Conservation (phyloP, 1,140 invertebrate species). For the Teleopsis dalmanni region DNA sequence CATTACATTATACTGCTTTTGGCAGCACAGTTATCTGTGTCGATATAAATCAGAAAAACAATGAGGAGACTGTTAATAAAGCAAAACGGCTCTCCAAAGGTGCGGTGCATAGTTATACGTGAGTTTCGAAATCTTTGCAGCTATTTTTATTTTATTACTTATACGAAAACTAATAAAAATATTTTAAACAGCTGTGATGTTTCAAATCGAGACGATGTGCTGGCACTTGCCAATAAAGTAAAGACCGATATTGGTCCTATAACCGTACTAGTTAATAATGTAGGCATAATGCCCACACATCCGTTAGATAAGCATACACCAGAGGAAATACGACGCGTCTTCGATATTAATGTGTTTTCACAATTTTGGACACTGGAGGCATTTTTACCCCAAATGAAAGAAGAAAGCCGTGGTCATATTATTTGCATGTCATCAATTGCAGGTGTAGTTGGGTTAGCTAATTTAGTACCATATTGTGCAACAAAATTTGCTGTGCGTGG, state of each 20-base stretch:
- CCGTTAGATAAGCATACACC: slow-evolving; percentile 52
- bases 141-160: too few relatives aligned
- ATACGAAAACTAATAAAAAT: neutral
- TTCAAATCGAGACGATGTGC: slow-evolving; percentile 53
- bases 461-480: slow-evolving; percentile 73
- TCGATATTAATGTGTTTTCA: slow-evolving; percentile 64
- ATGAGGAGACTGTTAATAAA: slow-evolving; percentile 57
- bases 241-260: slow-evolving; percentile 57
- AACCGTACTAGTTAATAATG: slow-evolving; percentile 67
- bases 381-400: slow-evolving; percentile 68
- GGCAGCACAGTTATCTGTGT: slow-evolving; percentile 77
- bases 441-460: slow-evolving; percentile 59
- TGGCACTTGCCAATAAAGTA: slow-evolving; percentile 51
- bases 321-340: slow-evolving; percentile 55
- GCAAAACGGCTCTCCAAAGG: slow-evolving; percentile 46
- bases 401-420: slow-evolving; percentile 67
- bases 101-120: slow-evolving; percentile 52
- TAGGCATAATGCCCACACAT: slow-evolving; percentile 66
- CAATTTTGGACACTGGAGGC: slow-evolving; percentile 71
- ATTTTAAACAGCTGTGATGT: slow-evolving; percentile 59
- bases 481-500: slow-evolving; percentile 72
- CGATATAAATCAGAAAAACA: slow-evolving; percentile 74
- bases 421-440: slow-evolving; percentile 72
- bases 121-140: slow-evolving; percentile 21
- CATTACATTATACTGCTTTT: slow-evolving; percentile 67